Conservation (phyloP, 2,113 vertebrate species). For the Scortum barcoo region DNA sequence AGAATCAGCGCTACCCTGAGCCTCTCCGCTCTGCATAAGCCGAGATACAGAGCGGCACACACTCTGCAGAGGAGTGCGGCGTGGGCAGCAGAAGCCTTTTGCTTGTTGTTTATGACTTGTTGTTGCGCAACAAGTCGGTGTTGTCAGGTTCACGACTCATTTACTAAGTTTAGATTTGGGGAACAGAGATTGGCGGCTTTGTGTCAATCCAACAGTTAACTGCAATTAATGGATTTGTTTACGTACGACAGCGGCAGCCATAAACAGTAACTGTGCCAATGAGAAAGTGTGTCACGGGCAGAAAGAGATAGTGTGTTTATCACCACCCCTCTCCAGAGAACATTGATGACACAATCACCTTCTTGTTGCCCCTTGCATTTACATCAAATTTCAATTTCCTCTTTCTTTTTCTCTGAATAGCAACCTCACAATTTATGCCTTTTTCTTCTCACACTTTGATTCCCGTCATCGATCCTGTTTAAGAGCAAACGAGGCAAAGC, state of each 20-base stretch:
- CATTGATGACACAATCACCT: conserved; percentile 16
- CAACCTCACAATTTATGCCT: conserved; percentile 5
- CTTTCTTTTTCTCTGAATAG: background rate
- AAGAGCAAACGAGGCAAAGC: conserved; percentile 67
- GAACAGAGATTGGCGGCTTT: background rate
- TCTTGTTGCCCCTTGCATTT: conserved; percentile 13
- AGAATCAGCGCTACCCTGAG: conserved; percentile 60
- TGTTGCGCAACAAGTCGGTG: conserved; percentile 57
- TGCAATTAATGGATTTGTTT: conserved; percentile 38
- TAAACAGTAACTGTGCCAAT: conserved; percentile 23
- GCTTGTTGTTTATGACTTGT: conserved; percentile 63
- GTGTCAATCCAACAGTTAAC: background rate
- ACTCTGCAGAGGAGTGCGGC: conserved; percentile 68
- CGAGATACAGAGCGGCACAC: conserved; percentile 26
- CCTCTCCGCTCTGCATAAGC: conserved; percentile 38
- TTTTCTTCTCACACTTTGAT: conserved; percentile 49
- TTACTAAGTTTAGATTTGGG: background rate
- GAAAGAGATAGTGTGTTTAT: conserved; percentile 14
- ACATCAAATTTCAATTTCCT: conserved; percentile 5
- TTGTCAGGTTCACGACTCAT: conserved; percentile 17
- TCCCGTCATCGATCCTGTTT: conserved; percentile 69
- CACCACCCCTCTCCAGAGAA: background rate
- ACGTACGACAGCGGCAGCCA: background rate
- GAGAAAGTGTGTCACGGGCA: conserved; percentile 56
- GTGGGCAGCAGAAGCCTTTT: conserved; percentile 48